Evolutionary conservation across 2,797 vertebrate species (phyloP).

Genomic region (Nannoperca australis): DNA sequence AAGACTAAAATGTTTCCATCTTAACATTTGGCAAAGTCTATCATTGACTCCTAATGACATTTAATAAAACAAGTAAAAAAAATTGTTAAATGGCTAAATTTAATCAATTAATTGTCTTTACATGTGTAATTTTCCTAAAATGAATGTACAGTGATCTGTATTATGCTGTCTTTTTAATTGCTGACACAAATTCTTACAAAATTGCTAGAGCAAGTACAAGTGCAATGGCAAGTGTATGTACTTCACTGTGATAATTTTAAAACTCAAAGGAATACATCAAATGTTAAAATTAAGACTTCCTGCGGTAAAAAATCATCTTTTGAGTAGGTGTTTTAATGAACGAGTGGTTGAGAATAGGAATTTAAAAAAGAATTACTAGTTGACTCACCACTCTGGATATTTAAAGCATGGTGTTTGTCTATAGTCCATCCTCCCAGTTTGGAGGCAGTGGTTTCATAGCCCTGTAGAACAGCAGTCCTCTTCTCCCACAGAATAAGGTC

Average conservation of each 20-base stretch:
- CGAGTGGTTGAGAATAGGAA: neutral
- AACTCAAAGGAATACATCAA: neutral
- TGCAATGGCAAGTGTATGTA: neutral
- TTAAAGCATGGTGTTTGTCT: conserved; percentile 96
- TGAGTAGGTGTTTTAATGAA: conserved; percentile 25
- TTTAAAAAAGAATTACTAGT: neutral
- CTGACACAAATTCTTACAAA: neutral
- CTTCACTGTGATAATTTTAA: neutral
- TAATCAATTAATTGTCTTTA: neutral
- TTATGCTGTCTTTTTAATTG: neutral
- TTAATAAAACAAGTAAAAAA: neutral
- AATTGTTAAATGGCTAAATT: neutral
- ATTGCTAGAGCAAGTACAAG: neutral
- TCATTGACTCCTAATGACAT: neutral
- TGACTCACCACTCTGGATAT: conserved; percentile 95
- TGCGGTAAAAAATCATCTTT: neutral
- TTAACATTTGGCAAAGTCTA: neutral
- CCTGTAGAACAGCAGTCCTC: conserved; percentile 94
- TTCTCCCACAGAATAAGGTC: conserved; percentile 99
- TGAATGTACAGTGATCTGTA: neutral
- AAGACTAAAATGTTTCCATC: neutral
- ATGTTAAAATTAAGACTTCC: conserved; percentile 12
- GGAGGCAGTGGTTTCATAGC: conserved; percentile 95
- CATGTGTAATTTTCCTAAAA: neutral
- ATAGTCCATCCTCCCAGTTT: conserved; percentile 97